Percentiles rank a stretch among this genome's conserved stretches.
Conservation (phyloP, 2,113 vertebrate species). For the Rattus norvegicus region DNA sequence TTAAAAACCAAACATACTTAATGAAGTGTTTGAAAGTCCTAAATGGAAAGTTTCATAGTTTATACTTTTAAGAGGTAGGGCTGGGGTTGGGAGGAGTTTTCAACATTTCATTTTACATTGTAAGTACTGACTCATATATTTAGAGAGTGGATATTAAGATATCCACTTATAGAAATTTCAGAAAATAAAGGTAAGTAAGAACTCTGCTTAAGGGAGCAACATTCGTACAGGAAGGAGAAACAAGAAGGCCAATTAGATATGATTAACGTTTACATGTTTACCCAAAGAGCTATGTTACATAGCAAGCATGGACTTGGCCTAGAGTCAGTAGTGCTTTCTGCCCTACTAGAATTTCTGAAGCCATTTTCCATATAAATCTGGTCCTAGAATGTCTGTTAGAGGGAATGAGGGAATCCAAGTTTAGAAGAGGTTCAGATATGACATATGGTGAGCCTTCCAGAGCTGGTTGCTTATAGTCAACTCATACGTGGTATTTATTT, state of each 20-base stretch:
- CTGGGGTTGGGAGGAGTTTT: background rate
- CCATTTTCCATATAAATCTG: background rate
- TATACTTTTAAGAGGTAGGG: background rate
- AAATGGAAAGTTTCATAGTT: background rate
- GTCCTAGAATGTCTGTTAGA: background rate
- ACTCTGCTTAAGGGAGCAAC: no score
- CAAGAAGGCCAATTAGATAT: background rate
- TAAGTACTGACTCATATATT: background rate
- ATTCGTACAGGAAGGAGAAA: no score
- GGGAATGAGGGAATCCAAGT: background rate
- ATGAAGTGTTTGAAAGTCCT: background rate
- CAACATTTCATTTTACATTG: background rate
- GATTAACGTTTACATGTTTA: slow-evolving; percentile 17
- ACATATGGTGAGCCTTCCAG: background rate
- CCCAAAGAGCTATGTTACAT: background rate
- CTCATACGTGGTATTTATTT: background rate
- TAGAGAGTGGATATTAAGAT: slow-evolving; percentile 20
- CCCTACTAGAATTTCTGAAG: background rate
- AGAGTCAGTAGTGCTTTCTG: background rate
- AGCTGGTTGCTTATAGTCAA: background rate
- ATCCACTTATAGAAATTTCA: slow-evolving; percentile 7
- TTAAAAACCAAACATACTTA: background rate
- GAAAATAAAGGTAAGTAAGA: background rate
- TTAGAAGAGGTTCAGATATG: background rate
- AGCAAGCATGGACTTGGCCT: background rate